Conservation (phyloP, 2,888 invertebrate species). For the Callimorpha dominula region DNA sequence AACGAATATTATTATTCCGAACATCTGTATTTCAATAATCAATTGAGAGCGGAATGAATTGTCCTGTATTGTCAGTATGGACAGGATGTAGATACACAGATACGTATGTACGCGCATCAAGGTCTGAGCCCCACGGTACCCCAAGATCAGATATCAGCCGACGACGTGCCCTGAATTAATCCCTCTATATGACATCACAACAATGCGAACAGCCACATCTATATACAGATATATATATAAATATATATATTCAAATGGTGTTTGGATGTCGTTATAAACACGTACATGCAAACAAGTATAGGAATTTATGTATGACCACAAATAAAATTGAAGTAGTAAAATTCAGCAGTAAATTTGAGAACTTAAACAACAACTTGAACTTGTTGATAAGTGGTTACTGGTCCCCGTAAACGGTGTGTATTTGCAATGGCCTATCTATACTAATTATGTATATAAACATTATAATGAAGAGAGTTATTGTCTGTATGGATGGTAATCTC, state of each 20-base stretch:
- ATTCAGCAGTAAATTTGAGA: neutral
- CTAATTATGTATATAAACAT: neutral
- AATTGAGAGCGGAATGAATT: conserved; percentile 32
- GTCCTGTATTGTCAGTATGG: conserved; percentile 30
- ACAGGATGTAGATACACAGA: conserved; percentile 45
- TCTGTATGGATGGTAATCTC: too few relatives aligned
- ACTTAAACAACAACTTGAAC: neutral
- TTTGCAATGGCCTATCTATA: neutral
- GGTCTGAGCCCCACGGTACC: conserved; percentile 67
- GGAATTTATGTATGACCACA: neutral
- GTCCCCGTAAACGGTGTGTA: too few relatives aligned
- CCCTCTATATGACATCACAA: conserved; percentile 76
- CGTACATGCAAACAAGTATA: neutral
- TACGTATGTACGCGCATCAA: conserved; percentile 57
- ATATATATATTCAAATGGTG: conserved; percentile 9
- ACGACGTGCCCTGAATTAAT: conserved; percentile 83
- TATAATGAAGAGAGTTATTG: too few relatives aligned
- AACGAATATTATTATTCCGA: neutral
- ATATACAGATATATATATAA: conserved; percentile 17
- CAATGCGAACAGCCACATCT: conserved; percentile 55
- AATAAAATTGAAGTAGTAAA: neutral
- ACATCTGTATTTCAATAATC: conserved; percentile 20
- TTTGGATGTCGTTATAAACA: neutral
- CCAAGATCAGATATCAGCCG: conserved; percentile 80
- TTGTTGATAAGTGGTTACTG: neutral